Conservation (phyloP, 2,113 vertebrate genomes). For the Prunella himalayana region DNA sequence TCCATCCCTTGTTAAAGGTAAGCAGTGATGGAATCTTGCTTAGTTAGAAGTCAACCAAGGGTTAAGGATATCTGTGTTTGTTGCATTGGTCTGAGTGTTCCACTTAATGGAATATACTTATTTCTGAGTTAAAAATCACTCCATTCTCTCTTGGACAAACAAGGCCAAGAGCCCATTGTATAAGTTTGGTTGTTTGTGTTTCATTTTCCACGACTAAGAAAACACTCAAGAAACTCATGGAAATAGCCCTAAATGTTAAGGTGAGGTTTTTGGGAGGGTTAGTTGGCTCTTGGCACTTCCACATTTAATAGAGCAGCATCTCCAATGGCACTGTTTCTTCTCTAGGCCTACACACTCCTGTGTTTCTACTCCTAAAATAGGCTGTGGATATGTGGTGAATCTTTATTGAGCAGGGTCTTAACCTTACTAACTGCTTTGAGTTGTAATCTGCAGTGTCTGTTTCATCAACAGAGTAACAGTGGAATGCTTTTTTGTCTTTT, state of each 20-base stretch:
- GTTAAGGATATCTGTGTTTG: background rate
- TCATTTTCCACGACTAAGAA: background rate
- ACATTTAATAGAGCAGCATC: background rate
- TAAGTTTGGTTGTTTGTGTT: background rate
- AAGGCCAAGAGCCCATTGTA: background rate
- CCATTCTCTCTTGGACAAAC: background rate
- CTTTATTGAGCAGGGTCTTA: background rate
- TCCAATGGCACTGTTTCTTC: background rate
- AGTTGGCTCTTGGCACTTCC: background rate
- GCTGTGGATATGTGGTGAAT: background rate
- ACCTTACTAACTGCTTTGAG: background rate
- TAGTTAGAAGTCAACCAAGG: background rate
- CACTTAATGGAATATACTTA: background rate
- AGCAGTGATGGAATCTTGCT: background rate
- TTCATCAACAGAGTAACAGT: background rate
- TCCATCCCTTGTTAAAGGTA: constrained; percentile 95
- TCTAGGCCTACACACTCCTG: background rate
- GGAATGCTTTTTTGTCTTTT: background rate
- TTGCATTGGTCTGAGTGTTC: background rate
- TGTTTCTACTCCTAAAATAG: background rate
- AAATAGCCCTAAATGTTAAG: background rate
- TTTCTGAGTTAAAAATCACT: background rate
- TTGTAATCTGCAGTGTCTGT: background rate
- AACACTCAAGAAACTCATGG: background rate
- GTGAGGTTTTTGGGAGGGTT: background rate